These are phyloP conservation scores for Hoplostethus mediterraneus DNA, from an alignment of 2,797 vertebrate species.

Conservation along the genomic window DNA sequence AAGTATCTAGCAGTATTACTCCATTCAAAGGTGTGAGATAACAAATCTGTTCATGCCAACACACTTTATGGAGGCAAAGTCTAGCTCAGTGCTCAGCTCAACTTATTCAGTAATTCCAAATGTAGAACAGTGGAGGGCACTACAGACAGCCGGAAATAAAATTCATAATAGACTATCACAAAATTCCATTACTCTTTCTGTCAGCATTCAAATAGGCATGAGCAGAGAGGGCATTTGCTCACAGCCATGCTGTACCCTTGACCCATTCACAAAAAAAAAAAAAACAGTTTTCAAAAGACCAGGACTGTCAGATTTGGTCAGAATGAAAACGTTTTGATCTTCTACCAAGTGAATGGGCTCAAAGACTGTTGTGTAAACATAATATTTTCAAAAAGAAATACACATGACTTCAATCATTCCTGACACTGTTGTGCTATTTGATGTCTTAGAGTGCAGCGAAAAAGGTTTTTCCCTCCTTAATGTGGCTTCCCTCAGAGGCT, in stretches of 20 bases:
- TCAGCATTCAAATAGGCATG: background rate
- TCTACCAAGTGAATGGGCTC: background rate
- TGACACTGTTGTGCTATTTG: background rate
- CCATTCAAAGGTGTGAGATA: background rate
- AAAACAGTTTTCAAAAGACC: background rate
- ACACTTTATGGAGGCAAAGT: background rate
- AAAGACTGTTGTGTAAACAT: constrained; percentile 2
- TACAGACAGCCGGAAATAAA: background rate
- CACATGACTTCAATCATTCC: background rate
- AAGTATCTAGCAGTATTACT: constrained; percentile 21
- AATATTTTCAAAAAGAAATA: background rate
- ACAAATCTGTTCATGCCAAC: background rate
- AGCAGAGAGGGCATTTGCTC: background rate
- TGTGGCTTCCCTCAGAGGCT: background rate
- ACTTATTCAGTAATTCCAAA: background rate
- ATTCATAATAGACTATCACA: background rate
- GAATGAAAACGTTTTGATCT: constrained; percentile 9
- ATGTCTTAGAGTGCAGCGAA: background rate
- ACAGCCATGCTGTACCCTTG: background rate
- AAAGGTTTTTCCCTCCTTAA: background rate
- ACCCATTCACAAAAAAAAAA: background rate
- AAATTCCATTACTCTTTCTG: no score
- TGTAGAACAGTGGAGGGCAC: background rate
- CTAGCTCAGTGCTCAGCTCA: background rate
- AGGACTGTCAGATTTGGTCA: background rate